Conservation (phyloP, 1,140 invertebrate species). For the Cydia amplana region DNA sequence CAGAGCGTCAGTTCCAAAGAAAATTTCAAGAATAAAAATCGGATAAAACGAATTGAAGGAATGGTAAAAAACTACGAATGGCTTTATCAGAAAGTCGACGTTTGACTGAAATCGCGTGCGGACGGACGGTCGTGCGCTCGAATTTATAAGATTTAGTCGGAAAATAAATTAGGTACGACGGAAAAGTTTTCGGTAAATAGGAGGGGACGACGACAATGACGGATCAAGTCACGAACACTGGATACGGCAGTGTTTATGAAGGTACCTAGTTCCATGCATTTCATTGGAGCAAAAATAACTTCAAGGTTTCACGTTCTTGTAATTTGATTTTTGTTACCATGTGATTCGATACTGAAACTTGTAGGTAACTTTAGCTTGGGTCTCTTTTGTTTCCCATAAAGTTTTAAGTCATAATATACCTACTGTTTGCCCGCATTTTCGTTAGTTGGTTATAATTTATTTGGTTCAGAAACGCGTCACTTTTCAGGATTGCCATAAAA, state of each 20-base stretch:
- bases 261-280: too few species aligned
- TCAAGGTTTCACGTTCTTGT: too few species aligned
- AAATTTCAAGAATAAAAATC: background rate
- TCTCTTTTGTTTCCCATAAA: too few species aligned
- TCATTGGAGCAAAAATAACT: too few species aligned
- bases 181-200: constrained; percentile 74
- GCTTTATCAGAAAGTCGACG: constrained; percentile 71
- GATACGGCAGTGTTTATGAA: constrained; percentile 43
- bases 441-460: too few species aligned
- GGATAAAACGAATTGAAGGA: constrained; percentile 35
- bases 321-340: too few species aligned
- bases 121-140: constrained; percentile 53
- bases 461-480: too few species aligned
- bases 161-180: constrained; percentile 75
- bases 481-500: too few species aligned
- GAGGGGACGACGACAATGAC: constrained; percentile 48
- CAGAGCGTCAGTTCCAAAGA: background rate
- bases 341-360: too few species aligned
- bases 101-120: constrained; percentile 72
- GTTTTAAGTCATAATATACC: too few species aligned
- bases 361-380: too few species aligned
- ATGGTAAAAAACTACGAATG: constrained; percentile 54
- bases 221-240: constrained; percentile 38
- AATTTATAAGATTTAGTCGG: constrained; percentile 74
- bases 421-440: too few species aligned